These are phyloP conservation scores for Neocrepidodera transversa DNA, from an alignment of 2,888 invertebrate species.

Conservation along the genomic window DNA sequence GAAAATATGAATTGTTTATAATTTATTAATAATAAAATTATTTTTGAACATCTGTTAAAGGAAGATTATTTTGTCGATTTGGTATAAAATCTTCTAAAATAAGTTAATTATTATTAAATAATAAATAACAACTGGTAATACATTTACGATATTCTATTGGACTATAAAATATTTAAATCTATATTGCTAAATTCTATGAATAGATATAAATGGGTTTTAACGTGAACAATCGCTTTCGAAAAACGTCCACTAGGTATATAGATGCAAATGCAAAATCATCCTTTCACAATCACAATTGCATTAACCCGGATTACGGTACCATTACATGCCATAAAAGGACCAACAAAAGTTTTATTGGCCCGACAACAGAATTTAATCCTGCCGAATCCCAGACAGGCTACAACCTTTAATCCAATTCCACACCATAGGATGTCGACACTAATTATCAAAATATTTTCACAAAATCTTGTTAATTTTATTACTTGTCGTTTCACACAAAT, in stretches of 20 bases:
- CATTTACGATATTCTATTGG: too few species aligned
- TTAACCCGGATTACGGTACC: constrained; percentile 1
- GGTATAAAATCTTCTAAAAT: too few species aligned
- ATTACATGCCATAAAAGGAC: constrained; percentile 4
- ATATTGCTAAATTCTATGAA: too few species aligned
- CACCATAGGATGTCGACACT: constrained; percentile 1
- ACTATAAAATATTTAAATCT: too few species aligned
- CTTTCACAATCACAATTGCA: constrained; percentile 1
- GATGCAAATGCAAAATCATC: background rate
- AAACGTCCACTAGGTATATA: background rate
- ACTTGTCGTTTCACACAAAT: background rate
- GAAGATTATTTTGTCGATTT: too few species aligned
- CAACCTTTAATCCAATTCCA: constrained; percentile 7
- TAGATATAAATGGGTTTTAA: too few species aligned
- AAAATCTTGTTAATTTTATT: constrained; percentile 15
- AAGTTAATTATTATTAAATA: too few species aligned
- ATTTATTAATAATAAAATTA: too few species aligned
- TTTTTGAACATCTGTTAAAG: too few species aligned
- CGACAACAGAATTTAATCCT: background rate
- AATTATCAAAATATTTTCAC: constrained; percentile 15
- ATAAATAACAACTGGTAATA: too few species aligned
- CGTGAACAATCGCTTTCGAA: background rate
- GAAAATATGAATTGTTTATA: too few species aligned
- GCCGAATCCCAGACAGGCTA: constrained; percentile 1
- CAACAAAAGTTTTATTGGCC: constrained; percentile 1